Percentiles rank a stretch among this genome's conserved stretches.
These are phyloP conservation scores for Ophion costatus DNA, from an alignment of 2,888 invertebrate species.

Conservation along the genomic window DNA sequence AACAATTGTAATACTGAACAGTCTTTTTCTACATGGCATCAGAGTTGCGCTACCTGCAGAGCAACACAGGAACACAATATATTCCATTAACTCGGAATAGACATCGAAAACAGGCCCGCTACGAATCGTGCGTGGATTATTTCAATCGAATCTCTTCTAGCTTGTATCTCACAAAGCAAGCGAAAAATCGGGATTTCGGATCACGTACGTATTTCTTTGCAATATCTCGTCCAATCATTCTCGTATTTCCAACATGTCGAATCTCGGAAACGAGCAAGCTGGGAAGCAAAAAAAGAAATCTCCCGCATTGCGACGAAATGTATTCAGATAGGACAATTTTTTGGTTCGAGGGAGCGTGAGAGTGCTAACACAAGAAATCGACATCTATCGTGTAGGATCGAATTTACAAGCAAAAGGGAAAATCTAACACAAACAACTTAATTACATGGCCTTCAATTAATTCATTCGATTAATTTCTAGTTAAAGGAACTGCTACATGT, in stretches of 20 bases:
- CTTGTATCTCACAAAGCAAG: constrained; percentile 40
- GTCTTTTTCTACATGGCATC: neutral
- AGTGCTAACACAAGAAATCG: neutral
- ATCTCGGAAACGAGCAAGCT: neutral
- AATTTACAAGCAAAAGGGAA: neutral
- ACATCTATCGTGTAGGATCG: neutral
- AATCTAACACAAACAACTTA: neutral
- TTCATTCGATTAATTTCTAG: neutral
- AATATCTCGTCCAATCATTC: constrained; percentile 54
- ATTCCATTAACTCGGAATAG: constrained; percentile 15
- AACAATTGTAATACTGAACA: neutral
- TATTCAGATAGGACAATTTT: neutral
- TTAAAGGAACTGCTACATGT: neutral
- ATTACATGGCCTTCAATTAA: neutral
- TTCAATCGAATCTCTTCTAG: constrained; percentile 36
- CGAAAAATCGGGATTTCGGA: constrained; percentile 36
- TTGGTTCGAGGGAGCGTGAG: neutral
- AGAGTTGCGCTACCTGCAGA: neutral
- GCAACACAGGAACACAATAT: constrained; percentile 13
- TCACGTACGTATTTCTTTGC: constrained; percentile 44
- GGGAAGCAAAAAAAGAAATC: neutral
- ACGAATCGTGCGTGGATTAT: constrained; percentile 47
- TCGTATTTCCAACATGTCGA: neutral
- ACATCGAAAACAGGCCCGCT: constrained; percentile 21
- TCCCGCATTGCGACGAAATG: constrained; percentile 18